Evolutionary conservation across 1,140 invertebrate species (phyloP).

Genomic region (Rhynchophorus ferrugineus): DNA sequence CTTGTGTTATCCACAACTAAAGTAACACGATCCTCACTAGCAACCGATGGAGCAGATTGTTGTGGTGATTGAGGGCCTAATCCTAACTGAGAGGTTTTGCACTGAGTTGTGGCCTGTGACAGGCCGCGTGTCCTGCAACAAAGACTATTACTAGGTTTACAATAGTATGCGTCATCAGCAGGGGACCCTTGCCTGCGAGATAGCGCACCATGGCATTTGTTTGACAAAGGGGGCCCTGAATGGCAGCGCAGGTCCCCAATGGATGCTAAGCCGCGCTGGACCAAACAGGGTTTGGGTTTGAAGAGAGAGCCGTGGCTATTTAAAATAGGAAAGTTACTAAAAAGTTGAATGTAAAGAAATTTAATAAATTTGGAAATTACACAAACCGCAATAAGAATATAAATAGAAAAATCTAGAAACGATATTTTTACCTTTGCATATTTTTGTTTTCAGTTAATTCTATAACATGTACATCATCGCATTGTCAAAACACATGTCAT

Average conservation of each 20-base stretch:
- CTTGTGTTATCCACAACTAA: constrained; percentile 90
- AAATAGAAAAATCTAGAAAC: too few relatives aligned
- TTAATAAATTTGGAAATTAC: neutral
- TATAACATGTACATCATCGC: too few relatives aligned
- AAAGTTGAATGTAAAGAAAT: neutral
- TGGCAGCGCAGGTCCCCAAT: constrained; percentile 47
- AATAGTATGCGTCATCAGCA: neutral
- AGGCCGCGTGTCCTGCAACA: constrained; percentile 14
- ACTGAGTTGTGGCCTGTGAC: constrained; percentile 3
- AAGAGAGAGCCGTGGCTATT: constrained; percentile 56
- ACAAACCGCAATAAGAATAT: neutral
- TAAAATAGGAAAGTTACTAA: constrained; percentile 1
- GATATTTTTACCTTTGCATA: too few relatives aligned
- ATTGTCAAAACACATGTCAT: too few relatives aligned
- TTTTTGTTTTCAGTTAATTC: too few relatives aligned
- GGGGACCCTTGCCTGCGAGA: constrained; percentile 46
- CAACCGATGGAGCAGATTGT: constrained; percentile 22
- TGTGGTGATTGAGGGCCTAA: constrained; percentile 28
- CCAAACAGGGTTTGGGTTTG: constrained; percentile 70
- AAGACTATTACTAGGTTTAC: neutral
- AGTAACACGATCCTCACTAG: constrained; percentile 71
- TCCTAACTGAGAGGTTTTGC: constrained; percentile 7
- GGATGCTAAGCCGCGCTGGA: constrained; percentile 51
- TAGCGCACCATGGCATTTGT: constrained; percentile 44
- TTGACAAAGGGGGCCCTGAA: constrained; percentile 44